Base-by-base conservation (phyloP, 2,113 vertebrate genomes). In the Narcine bancroftii region DNA sequence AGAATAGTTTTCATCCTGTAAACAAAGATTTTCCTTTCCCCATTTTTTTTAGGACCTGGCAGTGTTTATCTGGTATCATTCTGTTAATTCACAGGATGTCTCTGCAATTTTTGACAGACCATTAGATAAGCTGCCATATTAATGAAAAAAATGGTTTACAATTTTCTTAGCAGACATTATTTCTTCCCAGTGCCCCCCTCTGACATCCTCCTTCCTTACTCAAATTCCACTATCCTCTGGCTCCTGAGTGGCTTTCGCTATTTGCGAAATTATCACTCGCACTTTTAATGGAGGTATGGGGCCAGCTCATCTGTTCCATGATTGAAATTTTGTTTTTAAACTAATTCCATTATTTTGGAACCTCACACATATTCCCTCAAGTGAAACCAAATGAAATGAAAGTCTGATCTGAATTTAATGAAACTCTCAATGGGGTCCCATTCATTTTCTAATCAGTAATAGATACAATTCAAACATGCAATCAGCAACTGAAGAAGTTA, bases 381-480 rank as follows among this genome's bases (percentile, higher is more conserved):
- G 81, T 87, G 81, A 87, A 87, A 60, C 81, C 53, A 66, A 45
- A 69, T 45, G 87, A 45, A 89, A 65, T 63, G 63, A 91, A 91
- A 91, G 63, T 91, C 87, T 91, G 87, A 91, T 69, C 63, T 69
- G 63, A 91, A n/a, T 69, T 91, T 91, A 91, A 91, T 91, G 87
- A 69, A 91, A 91, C 87, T 26, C 87, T 91, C 36, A 91, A 47
- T 91, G 87, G 87, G 63, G 87, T 47, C 87, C 87, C 63, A 91
- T 91, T 91, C 87, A 91, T 69, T 91, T 91, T 69, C 63, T 69
- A 69, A 69, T 91, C 63, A 45, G 24, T 6, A 69, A 21, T 63
- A 91, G 63, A 89, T 91, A 29, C 39, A 42, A n/a, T 21, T 45
- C 87, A 91, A 69, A 69, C 87, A 66, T 42, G 21, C 63, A 29